Evolutionary conservation across 2,888 invertebrate species (phyloP).

Genomic region (Acanthosepion pharaonis): DNA sequence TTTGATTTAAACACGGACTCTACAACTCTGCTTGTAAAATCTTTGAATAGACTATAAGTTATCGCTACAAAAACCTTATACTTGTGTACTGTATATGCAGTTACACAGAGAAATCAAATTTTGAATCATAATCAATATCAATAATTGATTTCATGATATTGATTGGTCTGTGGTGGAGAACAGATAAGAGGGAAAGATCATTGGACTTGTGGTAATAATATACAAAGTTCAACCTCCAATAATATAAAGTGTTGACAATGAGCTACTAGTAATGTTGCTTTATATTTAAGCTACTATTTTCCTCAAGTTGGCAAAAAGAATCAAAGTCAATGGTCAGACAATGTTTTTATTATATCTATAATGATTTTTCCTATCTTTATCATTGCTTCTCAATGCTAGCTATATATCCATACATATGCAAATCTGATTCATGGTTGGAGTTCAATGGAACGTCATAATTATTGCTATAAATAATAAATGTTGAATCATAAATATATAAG

Average conservation of each 20-base stretch:
- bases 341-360: too few relatives aligned
- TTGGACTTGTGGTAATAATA: neutral
- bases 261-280: neutral
- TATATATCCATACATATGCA: neutral
- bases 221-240: neutral
- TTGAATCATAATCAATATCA: conserved; percentile 20
- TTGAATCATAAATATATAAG: too few relatives aligned
- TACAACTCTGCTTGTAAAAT: neutral
- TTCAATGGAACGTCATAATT: too few relatives aligned
- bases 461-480: too few relatives aligned
- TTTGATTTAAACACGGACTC: too few relatives aligned
- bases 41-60: neutral
- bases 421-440: too few relatives aligned
- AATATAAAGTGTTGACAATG: neutral
- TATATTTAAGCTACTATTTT: neutral
- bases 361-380: too few relatives aligned
- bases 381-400: too few relatives aligned
- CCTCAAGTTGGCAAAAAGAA: too few relatives aligned
- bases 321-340: too few relatives aligned
- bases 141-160: neutral
- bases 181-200: neutral
- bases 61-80: neutral
- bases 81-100: neutral
- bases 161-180: neutral
- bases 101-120: neutral